Conservation (phyloP, 2,888 invertebrate species). For the Andrena hattorfiana region DNA sequence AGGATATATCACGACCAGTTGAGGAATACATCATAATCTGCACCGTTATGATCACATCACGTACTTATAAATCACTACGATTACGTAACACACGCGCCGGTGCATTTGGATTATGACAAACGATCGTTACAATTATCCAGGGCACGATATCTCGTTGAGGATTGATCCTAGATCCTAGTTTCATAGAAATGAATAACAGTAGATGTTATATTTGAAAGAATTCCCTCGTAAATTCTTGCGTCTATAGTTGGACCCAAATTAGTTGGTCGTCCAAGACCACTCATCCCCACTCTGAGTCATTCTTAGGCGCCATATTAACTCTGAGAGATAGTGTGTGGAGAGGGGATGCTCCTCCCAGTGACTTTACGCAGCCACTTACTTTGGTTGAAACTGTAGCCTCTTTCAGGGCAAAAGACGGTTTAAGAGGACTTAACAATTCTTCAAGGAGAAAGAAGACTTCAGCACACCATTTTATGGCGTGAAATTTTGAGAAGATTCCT, state of each 20-base stretch:
- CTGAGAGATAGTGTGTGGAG: too few species aligned
- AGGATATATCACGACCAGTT: constrained; percentile 58
- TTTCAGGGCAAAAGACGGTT: too few species aligned
- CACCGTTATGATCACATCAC: constrained; percentile 64
- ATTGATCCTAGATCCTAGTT: neutral
- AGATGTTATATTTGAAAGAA: neutral
- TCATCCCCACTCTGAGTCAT: too few species aligned
- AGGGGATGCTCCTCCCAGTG: too few species aligned
- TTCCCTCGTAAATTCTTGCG: neutral
- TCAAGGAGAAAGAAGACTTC: too few species aligned
- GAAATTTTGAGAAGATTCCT: neutral
- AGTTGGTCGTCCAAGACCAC: neutral
- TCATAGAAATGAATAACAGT: neutral
- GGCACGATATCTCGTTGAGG: neutral
- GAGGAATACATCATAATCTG: constrained; percentile 69
- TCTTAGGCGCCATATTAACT: too few species aligned
- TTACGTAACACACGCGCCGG: constrained; percentile 46
- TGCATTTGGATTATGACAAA: constrained; percentile 41
- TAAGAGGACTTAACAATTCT: too few species aligned
- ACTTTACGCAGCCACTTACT: too few species aligned
- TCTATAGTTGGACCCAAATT: neutral
- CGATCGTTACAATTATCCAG: constrained; percentile 33
- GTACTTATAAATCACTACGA: constrained; percentile 63
- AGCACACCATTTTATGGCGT: too few species aligned
- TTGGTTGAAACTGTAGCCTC: too few species aligned